Base-by-base conservation (phyloP, 2,113 vertebrate species). In the Toxostoma redivivum region DNA sequence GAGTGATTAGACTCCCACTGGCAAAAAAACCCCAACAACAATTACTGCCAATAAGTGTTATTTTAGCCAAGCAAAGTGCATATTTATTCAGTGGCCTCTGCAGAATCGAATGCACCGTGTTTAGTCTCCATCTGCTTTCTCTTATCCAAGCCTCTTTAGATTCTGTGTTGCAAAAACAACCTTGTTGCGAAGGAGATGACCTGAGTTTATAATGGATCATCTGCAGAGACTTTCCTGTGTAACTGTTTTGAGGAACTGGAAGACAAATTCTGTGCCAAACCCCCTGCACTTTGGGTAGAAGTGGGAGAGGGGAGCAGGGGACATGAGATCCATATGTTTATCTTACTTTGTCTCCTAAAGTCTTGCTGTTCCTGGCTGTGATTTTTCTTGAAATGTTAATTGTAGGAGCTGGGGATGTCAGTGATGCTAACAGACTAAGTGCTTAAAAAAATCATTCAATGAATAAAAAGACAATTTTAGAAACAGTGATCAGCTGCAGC, bases 401-500 rank as follows among this genome's bases (percentile, higher is more conserved):
- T 97, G 90, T 89, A 97, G 96, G 80, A 95, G 88, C 79, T 84
- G 66, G n/a, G 58, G 90, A 96, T 97, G 96, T 97, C 95, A 96
- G 94, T 88, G 85, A 48, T 94, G 78, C 79, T 93, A 95, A 95
- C 51, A 96, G 87, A 87, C 84, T 92, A 93, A 95, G 58, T 80
- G 70, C 47, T 71, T 71, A 70, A 84, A 91, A 92, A 89, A 92
- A 81, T 45, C 16, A 11, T 37, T 82, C 15, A 2, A 27, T 85
- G 91, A 95, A 97, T 95, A 90, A 88, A 94, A 77, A 65, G 38
- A 79, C 69, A 16, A 48, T 96, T 97, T 97, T 94, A 91, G 97
- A 97, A 98, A 97, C 42, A 95, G 87, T 35, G 35, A 45, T 95
- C 88, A 94, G 82, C 86, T 81, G 53, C 74, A 95, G 92, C 90